Evolutionary conservation across 2,797 vertebrate species (phyloP).

Genomic region (Siniperca scherzeri): DNA sequence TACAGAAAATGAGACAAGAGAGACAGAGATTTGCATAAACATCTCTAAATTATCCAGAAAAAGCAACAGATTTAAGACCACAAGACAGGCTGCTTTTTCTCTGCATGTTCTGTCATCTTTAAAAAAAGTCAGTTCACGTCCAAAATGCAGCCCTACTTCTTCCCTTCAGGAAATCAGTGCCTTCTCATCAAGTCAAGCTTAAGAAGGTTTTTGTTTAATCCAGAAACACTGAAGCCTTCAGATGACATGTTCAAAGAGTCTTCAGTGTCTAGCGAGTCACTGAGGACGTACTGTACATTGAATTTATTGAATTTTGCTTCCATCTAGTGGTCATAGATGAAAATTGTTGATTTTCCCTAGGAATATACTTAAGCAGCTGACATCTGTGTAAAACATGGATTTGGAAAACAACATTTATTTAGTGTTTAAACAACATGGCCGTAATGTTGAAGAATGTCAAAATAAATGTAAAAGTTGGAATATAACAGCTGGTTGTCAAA

Average conservation of each 20-base stretch:
- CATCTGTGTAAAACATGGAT: background rate
- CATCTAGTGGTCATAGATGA: slow-evolving; percentile 67
- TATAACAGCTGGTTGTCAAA: too few relatives aligned
- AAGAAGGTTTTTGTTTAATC: slow-evolving; percentile 11
- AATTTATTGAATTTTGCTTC: slow-evolving; percentile 43
- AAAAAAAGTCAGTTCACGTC: background rate
- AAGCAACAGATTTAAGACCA: slow-evolving; percentile 1
- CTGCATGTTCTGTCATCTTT: background rate
- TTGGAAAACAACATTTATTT: background rate
- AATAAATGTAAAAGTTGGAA: too few relatives aligned
- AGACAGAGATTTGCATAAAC: slow-evolving; percentile 24
- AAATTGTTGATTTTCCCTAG: background rate
- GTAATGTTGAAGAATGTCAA: too few relatives aligned
- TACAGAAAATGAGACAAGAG: background rate
- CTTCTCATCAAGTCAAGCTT: slow-evolving; percentile 15
- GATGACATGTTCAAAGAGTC: slow-evolving; percentile 5
- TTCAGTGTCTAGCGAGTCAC: background rate
- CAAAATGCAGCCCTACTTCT: background rate
- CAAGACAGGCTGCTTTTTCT: background rate
- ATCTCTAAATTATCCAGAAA: slow-evolving; percentile 14
- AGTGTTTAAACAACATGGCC: too few relatives aligned
- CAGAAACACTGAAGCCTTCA: slow-evolving; percentile 27
- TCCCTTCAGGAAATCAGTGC: slow-evolving; percentile 6
- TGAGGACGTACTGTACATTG: rapidly evolving
- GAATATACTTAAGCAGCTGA: background rate